Conservation (phyloP, 2,113 vertebrate species). For the Caretta caretta region DNA sequence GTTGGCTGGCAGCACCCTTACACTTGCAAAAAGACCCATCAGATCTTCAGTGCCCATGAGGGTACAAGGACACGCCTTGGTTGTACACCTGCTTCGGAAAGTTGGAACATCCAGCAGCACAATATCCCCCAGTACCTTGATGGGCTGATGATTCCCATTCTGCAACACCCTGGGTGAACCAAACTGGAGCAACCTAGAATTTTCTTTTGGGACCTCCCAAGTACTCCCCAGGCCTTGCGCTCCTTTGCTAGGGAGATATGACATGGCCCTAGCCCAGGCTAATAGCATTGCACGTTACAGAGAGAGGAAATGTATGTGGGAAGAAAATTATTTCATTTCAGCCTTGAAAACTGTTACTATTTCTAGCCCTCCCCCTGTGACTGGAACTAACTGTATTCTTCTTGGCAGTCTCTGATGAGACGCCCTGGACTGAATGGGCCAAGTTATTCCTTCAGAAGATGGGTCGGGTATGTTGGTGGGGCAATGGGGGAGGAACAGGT, state of each 20-base stretch:
- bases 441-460: not conserved
- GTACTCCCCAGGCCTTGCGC: not conserved
- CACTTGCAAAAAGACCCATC: not conserved
- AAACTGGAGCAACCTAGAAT: not conserved
- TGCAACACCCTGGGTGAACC: not conserved
- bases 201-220: not conserved
- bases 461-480: not conserved
- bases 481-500: not conserved
- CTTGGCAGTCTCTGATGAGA: not conserved
- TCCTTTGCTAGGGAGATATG: not conserved
- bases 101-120: not conserved
- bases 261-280: not conserved
- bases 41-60: not conserved
- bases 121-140: not conserved
- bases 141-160: not conserved
- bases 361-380: constrained; percentile 8
- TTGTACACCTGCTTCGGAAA: not conserved
- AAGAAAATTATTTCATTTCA: not conserved
- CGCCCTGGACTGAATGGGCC: not conserved
- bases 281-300: not conserved
- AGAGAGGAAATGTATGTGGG: not conserved
- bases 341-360: not conserved
- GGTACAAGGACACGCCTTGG: not conserved
- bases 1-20: rapidly evolving
- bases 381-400: not conserved